phyloP scores from a whole-genome alignment of 2,888 invertebrate species.

The Matsumyia berberina region DNA sequence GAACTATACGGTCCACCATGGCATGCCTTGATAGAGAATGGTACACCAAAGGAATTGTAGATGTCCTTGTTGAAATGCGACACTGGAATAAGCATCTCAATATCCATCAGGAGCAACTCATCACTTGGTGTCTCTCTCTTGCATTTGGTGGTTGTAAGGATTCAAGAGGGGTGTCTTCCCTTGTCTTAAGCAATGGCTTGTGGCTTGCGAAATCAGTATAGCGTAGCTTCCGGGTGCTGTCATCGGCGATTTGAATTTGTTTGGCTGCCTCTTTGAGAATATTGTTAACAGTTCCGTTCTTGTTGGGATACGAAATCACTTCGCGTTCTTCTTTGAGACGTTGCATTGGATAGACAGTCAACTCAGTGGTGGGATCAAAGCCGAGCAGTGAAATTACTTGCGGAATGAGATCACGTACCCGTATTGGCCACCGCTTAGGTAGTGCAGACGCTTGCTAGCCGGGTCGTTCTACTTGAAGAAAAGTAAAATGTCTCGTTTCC shows the following conservation, averaged over 20 bases:
- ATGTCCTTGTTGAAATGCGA: constrained; percentile 98
- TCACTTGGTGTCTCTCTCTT: constrained; percentile 92
- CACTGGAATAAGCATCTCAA: constrained; percentile 95
- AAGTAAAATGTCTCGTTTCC: constrained; percentile 94
- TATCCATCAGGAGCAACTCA: constrained; percentile 90
- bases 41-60: constrained; percentile 94
- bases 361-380: constrained; percentile 91
- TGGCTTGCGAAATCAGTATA: constrained; percentile 89
- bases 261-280: constrained; percentile 95
- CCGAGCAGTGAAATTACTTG: constrained; percentile 94
- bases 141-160: constrained; percentile 79
- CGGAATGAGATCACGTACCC: constrained; percentile 92
- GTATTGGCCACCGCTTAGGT: constrained; percentile 94
- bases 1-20: constrained; percentile 93
- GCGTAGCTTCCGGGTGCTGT: constrained; percentile 93
- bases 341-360: constrained; percentile 93
- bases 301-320: constrained; percentile 96
- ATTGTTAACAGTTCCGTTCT: constrained; percentile 93
- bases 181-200: constrained; percentile 88
- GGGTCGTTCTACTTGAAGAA: constrained; percentile 98
- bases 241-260: constrained; percentile 92
- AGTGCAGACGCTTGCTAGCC: constrained; percentile 93
- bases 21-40: constrained; percentile 94
- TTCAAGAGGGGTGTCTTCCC: constrained; percentile 88
- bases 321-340: constrained; percentile 97